Percentiles rank a stretch among this genome's conserved stretches.
These are phyloP conservation scores for Ceraclea dissimilis DNA, from an alignment of 2,888 invertebrate species.

Conservation along the genomic window DNA sequence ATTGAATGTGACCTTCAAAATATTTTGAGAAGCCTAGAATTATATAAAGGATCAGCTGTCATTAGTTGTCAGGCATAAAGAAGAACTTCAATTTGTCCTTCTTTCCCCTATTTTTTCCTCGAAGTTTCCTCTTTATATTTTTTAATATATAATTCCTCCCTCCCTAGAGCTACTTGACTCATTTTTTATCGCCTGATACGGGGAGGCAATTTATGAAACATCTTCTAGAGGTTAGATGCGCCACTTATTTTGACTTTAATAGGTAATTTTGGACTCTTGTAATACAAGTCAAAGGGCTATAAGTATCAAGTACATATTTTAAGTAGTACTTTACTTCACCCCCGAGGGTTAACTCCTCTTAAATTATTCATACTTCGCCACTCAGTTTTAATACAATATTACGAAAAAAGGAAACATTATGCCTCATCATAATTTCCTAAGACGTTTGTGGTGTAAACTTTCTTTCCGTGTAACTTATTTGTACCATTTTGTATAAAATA, in stretches of 20 bases:
- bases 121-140: not conserved
- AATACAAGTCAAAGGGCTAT: constrained; percentile 8
- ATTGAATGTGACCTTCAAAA: too few relatives aligned
- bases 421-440: not conserved
- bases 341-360: not conserved
- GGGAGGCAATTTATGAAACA: not conserved
- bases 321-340: not conserved
- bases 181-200: not conserved
- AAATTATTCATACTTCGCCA: constrained; percentile 9
- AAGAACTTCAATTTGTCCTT: too few relatives aligned
- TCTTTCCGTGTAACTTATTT: too few relatives aligned
- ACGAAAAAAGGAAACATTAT: not conserved
- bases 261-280: constrained; percentile 11
- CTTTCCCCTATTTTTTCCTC: too few relatives aligned
- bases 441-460: not conserved
- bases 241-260: constrained; percentile 10
- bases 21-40: too few relatives aligned
- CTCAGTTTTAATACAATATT: not conserved
- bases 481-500: too few relatives aligned
- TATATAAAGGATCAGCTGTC: too few relatives aligned
- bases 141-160: not conserved
- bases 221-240: not conserved
- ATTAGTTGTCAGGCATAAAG: too few relatives aligned
- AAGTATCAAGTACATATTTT: not conserved
- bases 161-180: not conserved